Evolutionary conservation across 2,888 invertebrate genomes (phyloP).

Genomic region (Ochropacha duplaris): DNA sequence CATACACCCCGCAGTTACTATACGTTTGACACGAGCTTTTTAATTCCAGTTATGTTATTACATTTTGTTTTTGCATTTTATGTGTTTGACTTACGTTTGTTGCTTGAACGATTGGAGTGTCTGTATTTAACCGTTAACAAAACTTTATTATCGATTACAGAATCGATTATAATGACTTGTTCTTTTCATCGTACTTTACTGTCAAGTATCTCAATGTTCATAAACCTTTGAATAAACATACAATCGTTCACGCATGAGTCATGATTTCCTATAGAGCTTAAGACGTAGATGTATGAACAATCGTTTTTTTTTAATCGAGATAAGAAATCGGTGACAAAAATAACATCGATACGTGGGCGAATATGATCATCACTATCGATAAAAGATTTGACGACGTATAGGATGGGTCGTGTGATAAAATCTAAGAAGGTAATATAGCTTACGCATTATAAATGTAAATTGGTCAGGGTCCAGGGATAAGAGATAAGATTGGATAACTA

Average conservation of each 20-base stretch:
- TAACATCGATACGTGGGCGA: constrained; percentile 41
- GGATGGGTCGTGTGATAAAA: constrained; percentile 19
- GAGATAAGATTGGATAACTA: constrained; percentile 5
- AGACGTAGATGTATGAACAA: constrained; percentile 39
- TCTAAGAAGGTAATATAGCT: constrained; percentile 37
- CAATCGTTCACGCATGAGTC: constrained; percentile 40
- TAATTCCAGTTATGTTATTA: constrained; percentile 48
- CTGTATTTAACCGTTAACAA: constrained; percentile 1
- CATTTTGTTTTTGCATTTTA: constrained; percentile 40
- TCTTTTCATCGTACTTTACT: constrained; percentile 23
- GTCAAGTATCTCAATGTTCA: constrained; percentile 8
- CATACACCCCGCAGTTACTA: constrained; percentile 45
- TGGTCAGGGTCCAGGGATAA: constrained; percentile 13
- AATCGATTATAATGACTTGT: constrained; percentile 27
- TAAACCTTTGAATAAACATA: constrained; percentile 31
- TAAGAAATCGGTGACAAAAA: constrained; percentile 51
- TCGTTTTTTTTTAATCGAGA: constrained; percentile 36
- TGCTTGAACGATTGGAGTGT: not conserved
- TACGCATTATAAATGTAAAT: constrained; percentile 47
- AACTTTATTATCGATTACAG: constrained; percentile 17
- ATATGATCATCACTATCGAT: constrained; percentile 35
- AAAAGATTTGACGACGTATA: constrained; percentile 21
- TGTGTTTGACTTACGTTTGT: constrained; percentile 32
- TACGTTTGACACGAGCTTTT: constrained; percentile 64
- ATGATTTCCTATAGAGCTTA: constrained; percentile 22